These are phyloP conservation scores for Melanerpes formicivorus DNA, from an alignment of 2,113 vertebrate genomes.

Conservation along the genomic window DNA sequence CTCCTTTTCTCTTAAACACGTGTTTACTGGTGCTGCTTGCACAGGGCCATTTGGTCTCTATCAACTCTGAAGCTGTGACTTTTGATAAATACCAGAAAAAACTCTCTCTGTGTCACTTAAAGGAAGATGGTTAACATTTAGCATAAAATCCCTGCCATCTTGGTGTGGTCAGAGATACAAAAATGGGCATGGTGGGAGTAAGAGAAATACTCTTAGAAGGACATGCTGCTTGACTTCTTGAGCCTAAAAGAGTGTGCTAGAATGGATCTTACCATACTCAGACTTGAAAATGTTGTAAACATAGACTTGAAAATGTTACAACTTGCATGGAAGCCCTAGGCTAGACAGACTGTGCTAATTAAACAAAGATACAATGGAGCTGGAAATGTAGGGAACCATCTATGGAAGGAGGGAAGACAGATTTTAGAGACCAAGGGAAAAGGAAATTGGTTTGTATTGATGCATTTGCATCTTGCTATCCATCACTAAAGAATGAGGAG, in stretches of 20 bases:
- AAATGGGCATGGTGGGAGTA: not conserved
- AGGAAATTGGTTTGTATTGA: not conserved
- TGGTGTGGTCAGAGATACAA: not conserved
- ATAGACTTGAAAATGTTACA: slow-evolving; percentile 5
- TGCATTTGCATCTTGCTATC: not conserved
- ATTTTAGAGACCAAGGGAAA: not conserved
- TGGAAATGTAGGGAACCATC: not conserved
- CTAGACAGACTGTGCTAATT: slow-evolving; percentile 8
- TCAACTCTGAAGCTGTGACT: not conserved
- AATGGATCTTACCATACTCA: not conserved
- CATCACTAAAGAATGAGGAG: not conserved
- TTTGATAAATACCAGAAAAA: not conserved
- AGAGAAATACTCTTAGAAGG: not conserved
- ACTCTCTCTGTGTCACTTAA: not conserved
- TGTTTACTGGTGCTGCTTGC: not conserved
- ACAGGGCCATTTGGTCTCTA: not conserved
- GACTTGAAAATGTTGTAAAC: not conserved
- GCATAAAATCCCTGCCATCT: not conserved
- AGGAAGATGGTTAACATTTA: not conserved
- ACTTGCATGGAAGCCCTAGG: slow-evolving; percentile 27
- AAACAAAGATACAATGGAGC: not conserved
- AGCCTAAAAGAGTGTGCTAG: not conserved
- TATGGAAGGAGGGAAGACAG: not conserved
- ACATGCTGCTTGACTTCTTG: not conserved
- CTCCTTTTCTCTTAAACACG: not conserved